Conservation (phyloP, 1,140 invertebrate genomes). For the Cheumatopsyche charites region DNA sequence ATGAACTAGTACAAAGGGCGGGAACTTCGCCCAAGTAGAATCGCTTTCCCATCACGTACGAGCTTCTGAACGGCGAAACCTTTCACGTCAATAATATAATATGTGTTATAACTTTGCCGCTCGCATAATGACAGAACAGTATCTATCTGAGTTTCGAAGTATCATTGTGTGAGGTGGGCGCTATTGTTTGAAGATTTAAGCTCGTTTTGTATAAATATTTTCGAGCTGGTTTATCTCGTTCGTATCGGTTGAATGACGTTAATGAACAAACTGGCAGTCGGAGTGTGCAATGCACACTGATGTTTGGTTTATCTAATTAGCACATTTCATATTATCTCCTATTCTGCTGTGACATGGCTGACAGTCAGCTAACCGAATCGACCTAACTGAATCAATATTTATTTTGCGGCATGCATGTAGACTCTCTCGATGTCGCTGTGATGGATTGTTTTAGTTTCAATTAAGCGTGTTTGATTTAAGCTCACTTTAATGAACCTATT, state of each 20-base stretch:
- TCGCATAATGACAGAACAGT: neutral
- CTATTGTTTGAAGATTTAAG: neutral
- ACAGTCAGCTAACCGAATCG: conserved; percentile 21
- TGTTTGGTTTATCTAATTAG: conserved; percentile 49
- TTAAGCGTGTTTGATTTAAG: no score
- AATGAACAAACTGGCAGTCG: conserved; percentile 37
- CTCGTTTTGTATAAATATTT: neutral
- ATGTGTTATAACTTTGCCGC: neutral
- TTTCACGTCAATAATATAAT: conserved; percentile 16
- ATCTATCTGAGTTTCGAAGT: neutral
- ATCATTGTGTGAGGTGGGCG: neutral
- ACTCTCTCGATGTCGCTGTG: no score
- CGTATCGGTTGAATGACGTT: conserved; percentile 37
- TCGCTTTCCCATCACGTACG: conserved; percentile 20
- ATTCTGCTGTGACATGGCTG: conserved; percentile 41
- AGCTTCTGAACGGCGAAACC: neutral
- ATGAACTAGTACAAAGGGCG: neutral
- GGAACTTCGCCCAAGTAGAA: conserved; percentile 3
- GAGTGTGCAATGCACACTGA: conserved; percentile 38
- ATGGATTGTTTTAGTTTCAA: no score
- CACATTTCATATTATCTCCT: conserved; percentile 46
- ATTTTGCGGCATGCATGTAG: no score
- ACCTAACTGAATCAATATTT: neutral
- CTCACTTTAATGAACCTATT: no score
- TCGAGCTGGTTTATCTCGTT: no score